Evolutionary conservation across 2,797 vertebrate species (phyloP), one percentile per base, ranked within the genome.

Genomic region (Amblyraja radiata): DNA sequence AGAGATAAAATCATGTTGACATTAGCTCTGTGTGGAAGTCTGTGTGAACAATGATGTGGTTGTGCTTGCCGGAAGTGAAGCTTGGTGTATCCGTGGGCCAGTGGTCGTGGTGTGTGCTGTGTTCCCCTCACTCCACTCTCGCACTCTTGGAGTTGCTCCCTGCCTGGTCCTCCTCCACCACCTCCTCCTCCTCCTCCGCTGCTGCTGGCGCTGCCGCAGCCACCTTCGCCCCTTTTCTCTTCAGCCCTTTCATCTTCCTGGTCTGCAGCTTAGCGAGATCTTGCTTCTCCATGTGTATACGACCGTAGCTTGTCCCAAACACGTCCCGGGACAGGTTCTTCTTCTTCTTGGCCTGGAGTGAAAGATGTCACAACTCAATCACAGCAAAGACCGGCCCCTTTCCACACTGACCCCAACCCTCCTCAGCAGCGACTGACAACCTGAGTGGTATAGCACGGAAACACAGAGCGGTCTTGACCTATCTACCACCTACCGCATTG

Each of bases 271-370:
- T 99, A 94, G 96, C 94, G 76, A 99, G 96, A 94, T 99, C 97
- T 95, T 99, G 99, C 94, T 98, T 99, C 96, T 99, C 98, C 98
- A 99, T 99, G 95, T 99, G 99, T 93, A 99, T 97, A 14, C 97
- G 97, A 84, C 98, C 98, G 0, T 98, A 98, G 94, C 96, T 98
- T 93, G 98, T 98, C 61, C 99, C 99, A 79, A 99, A 98, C 61
- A 94, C 95, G 94, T 99, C 97, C 0, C 97, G 98, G 94, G 98
- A 99, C 93, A 99, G 96, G 94, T 99, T 99, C 96, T 99, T 99
- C 96, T 98, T 99, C 96, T 98, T 99, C 96, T 98, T 98, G 79
- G 97, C 95, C 98, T 99, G 95, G 61, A 94, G 95, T 25, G 90
- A 39, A 96, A 94, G 76, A 93, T 92, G 23, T 6, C n/a, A 84